phyloP scores from a whole-genome alignment of 2,113 vertebrate species.

The Ailurus styani region DNA sequence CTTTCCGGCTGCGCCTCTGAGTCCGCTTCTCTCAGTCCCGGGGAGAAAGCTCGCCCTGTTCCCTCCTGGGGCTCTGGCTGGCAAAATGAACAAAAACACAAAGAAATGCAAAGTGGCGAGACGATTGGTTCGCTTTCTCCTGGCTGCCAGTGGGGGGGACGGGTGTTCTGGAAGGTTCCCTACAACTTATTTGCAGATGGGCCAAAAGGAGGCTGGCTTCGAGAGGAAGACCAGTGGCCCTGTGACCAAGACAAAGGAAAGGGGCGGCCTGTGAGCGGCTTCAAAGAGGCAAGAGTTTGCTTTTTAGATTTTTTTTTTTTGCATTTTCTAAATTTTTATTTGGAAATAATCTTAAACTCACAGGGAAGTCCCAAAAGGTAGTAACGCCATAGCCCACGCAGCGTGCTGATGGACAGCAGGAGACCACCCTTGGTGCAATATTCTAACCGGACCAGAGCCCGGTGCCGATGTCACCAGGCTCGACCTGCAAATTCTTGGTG shows the following conservation, averaged over 20 bases:
- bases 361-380: not conserved
- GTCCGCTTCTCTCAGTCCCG: not conserved
- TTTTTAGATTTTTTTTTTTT: not conserved
- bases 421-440: fast-evolving
- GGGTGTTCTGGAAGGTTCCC: not conserved
- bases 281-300: fast-evolving
- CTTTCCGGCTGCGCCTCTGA: not conserved
- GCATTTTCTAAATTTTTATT: not conserved
- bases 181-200: not conserved
- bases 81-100: not conserved
- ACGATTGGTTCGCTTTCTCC: not conserved
- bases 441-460: fast-evolving
- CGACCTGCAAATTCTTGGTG: fast-evolving
- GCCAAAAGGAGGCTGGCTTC: not conserved
- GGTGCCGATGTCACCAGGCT: fast-evolving
- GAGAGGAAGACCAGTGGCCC: not conserved
- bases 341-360: not conserved
- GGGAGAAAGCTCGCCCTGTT: conserved; percentile 24
- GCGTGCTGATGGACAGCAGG: fast-evolving
- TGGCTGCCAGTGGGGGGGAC: fast-evolving
- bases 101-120: not conserved
- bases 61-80: not conserved
- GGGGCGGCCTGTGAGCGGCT: not conserved
- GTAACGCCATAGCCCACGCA: fast-evolving
- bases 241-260: fast-evolving